Evolutionary conservation across 2,888 invertebrate genomes (phyloP).

Genomic region (Eristalis pertinax): DNA sequence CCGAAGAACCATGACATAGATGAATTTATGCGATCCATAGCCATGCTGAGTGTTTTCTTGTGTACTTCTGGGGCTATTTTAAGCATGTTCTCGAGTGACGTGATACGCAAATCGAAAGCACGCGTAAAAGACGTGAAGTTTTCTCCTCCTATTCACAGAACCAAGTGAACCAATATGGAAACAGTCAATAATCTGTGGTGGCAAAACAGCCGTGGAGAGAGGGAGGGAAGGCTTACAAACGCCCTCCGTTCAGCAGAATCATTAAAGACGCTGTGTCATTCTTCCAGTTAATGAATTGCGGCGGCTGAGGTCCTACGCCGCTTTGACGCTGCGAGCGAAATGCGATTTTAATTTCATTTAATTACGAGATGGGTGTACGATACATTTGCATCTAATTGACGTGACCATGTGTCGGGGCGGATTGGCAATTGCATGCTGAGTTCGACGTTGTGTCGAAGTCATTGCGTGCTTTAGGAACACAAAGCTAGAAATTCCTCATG

Average conservation of each 20-base stretch:
- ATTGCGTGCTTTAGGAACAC: too few relatives aligned
- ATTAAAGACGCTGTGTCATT: background rate
- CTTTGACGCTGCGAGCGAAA: background rate
- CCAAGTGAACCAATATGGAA: background rate
- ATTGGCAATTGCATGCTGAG: background rate
- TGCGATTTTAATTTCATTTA: background rate
- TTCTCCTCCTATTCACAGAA: background rate
- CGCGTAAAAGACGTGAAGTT: background rate
- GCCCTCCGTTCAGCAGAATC: background rate
- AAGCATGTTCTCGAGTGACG: background rate
- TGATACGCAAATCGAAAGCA: background rate
- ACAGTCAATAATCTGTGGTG: background rate
- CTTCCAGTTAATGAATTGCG: background rate
- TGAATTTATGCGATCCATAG: background rate
- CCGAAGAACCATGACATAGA: background rate
- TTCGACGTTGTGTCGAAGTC: too few relatives aligned
- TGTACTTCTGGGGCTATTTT: background rate
- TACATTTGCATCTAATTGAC: background rate
- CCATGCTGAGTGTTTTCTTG: background rate
- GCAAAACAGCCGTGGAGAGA: too few relatives aligned
- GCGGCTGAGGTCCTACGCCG: background rate
- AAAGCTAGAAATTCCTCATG: too few relatives aligned
- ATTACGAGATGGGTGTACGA: background rate
- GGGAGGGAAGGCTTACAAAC: too few relatives aligned
- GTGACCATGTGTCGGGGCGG: background rate